Conservation (phyloP, 2,888 invertebrate species). For the Lamellibrachia satsuma region DNA sequence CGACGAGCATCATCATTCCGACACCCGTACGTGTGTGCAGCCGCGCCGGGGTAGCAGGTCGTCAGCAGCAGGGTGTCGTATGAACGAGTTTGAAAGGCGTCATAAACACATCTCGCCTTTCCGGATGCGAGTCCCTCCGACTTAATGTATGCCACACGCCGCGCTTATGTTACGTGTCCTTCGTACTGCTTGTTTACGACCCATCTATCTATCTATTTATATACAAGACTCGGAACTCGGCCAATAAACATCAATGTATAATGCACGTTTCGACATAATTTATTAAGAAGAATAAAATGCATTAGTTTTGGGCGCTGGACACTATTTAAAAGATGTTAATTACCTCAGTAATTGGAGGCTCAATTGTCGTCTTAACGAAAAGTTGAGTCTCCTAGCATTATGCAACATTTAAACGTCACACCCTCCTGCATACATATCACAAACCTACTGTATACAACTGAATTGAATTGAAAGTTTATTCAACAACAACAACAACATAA, state of each 20-base stretch:
- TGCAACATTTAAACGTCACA: not conserved
- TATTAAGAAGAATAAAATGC: not conserved
- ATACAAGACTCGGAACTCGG: not conserved
- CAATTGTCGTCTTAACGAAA: not conserved
- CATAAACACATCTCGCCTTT: not conserved
- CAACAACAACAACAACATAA: no score
- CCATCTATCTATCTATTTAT: not conserved
- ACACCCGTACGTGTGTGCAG: not conserved
- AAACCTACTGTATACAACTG: no score
- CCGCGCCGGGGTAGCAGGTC: not conserved
- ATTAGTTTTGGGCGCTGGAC: not conserved
- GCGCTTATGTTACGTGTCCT: not conserved
- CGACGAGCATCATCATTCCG: not conserved
- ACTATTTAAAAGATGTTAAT: not conserved
- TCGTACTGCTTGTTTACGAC: not conserved
- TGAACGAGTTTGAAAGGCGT: not conserved
- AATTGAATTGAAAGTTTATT: no score
- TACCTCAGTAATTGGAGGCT: not conserved
- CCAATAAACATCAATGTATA: not conserved
- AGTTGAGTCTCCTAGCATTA: not conserved
- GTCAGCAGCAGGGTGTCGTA: not conserved
- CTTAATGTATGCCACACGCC: not conserved
- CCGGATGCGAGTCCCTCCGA: conserved; percentile 8
- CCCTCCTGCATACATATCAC: no score
- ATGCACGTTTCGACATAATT: not conserved